Conservation (phyloP, 2,797 vertebrate genomes). For the Sebastes jordani region DNA sequence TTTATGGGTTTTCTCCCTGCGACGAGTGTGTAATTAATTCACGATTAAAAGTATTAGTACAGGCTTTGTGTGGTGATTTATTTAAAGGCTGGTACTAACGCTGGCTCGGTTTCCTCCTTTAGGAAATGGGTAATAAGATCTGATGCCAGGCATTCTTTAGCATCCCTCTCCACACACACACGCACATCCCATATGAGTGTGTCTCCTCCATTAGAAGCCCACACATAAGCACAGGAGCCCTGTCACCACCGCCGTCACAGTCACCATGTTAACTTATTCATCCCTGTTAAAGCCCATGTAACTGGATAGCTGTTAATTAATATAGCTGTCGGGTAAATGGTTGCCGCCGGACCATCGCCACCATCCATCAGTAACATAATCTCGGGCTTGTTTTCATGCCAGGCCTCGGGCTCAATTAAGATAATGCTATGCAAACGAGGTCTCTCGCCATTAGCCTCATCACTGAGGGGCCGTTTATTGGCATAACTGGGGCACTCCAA, state of each 20-base stretch:
- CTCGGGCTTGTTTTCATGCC: conserved; percentile 81
- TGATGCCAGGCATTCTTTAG: conserved; percentile 68
- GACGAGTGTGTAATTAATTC: conserved; percentile 73
- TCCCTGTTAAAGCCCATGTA: conserved; percentile 87
- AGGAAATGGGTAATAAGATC: conserved; percentile 81
- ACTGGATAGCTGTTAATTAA: conserved; percentile 96
- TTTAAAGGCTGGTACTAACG: conserved; percentile 72
- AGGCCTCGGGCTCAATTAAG: conserved; percentile 92
- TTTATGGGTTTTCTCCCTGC: conserved; percentile 54
- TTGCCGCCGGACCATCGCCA: conserved; percentile 88
- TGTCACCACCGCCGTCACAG: conserved; percentile 69
- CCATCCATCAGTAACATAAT: conserved; percentile 91
- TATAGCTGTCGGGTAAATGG: conserved; percentile 93
- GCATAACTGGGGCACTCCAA: conserved; percentile 94
- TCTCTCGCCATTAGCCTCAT: conserved; percentile 90
- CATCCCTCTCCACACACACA: conserved; percentile 38
- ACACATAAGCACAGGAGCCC: conserved; percentile 66
- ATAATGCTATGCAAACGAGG: conserved; percentile 98
- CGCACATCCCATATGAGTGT: conserved; percentile 45
- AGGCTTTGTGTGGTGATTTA: conserved; percentile 81
- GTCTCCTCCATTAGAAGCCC: conserved; percentile 62
- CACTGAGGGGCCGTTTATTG: conserved; percentile 89
- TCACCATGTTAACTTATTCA: conserved; percentile 84
- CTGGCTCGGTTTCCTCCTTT: conserved; percentile 78
- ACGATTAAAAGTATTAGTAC: conserved; percentile 81